Evolutionary conservation across 2,113 vertebrate species (phyloP).

Genomic region (Bettongia penicillata): DNA sequence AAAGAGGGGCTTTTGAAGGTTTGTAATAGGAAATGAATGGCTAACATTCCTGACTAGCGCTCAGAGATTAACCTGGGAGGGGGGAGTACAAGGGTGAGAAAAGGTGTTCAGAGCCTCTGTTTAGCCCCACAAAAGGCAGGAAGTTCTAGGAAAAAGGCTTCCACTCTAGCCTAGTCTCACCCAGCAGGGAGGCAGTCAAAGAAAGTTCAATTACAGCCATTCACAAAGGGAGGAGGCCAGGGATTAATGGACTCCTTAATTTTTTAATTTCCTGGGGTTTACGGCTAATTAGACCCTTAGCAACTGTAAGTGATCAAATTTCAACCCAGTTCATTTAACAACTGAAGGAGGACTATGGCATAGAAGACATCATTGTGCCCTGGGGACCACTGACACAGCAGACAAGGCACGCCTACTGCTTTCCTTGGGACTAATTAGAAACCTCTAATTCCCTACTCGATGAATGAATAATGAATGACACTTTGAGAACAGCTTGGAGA

Average conservation of each 20-base stretch:
- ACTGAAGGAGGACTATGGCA: conserved; percentile 29
- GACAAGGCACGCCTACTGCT: neutral
- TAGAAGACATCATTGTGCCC: neutral
- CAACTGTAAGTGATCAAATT: conserved; percentile 66
- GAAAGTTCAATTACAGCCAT: conserved; percentile 42
- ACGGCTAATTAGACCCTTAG: conserved; percentile 62
- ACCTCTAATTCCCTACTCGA: conserved; percentile 41
- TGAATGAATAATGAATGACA: neutral
- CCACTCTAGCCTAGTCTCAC: conserved; percentile 25
- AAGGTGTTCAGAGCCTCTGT: neutral
- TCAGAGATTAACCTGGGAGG: conserved; percentile 26
- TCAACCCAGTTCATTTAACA: conserved; percentile 40
- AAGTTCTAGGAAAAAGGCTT: conserved; percentile 32
- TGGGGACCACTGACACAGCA: conserved; percentile 21
- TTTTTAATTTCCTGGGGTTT: conserved; percentile 68
- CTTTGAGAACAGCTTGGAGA: neutral
- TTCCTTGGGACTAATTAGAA: conserved; percentile 45
- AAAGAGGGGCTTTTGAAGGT: neutral
- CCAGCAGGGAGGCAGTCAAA: conserved; percentile 39
- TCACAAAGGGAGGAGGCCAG: conserved; percentile 33
- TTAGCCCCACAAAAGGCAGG: conserved; percentile 37
- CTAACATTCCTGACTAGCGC: conserved; percentile 39
- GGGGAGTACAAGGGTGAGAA: neutral
- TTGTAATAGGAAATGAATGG: conserved; percentile 51
- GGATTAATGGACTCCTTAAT: conserved; percentile 59